A percentile compares a stretch with the other conserved stretches of the same genome.
These are phyloP conservation scores for Listronotus oregonensis DNA, from an alignment of 1,140 invertebrate genomes.

Conservation along the genomic window DNA sequence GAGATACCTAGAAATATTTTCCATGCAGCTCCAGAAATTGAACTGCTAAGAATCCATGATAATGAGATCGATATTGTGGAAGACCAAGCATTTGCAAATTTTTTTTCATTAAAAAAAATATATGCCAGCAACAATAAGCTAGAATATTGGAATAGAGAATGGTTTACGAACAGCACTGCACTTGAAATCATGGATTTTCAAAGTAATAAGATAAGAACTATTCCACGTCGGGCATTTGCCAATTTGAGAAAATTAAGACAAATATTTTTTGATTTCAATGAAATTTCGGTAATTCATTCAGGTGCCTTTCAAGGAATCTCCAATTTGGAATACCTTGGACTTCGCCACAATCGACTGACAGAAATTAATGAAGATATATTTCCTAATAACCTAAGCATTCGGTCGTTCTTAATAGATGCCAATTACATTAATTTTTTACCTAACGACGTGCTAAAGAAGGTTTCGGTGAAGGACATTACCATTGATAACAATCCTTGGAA, in stretches of 20 bases:
- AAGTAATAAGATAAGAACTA: conserved; percentile 30
- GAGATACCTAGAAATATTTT: conserved; percentile 31
- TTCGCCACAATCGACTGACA: conserved; percentile 35
- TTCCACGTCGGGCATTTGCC: conserved; percentile 34
- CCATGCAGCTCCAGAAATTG: conserved; percentile 5
- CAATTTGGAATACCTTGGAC: conserved; percentile 31
- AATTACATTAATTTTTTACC: conserved; percentile 38
- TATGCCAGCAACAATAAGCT: conserved; percentile 26
- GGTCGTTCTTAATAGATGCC: conserved; percentile 26
- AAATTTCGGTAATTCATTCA: conserved; percentile 28
- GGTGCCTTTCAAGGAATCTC: conserved; percentile 31
- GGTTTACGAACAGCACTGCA: conserved; percentile 35
- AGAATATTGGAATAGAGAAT: conserved; percentile 37
- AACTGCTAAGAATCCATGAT: conserved; percentile 27
- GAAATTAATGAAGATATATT: conserved; percentile 30
- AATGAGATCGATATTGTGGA: conserved; percentile 34
- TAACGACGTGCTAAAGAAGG: conserved; percentile 34
- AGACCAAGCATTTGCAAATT: conserved; percentile 32
- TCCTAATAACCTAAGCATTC: conserved; percentile 31
- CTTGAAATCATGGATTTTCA: conserved; percentile 37
- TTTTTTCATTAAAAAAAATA: conserved; percentile 24
- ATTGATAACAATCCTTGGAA: conserved; percentile 39
- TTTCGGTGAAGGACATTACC: conserved; percentile 30
- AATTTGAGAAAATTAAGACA: conserved; percentile 23
- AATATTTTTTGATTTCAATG: conserved; percentile 32